Base-by-base conservation (phyloP, 2,888 invertebrate genomes). In the Parnassius mnemosyne region DNA sequence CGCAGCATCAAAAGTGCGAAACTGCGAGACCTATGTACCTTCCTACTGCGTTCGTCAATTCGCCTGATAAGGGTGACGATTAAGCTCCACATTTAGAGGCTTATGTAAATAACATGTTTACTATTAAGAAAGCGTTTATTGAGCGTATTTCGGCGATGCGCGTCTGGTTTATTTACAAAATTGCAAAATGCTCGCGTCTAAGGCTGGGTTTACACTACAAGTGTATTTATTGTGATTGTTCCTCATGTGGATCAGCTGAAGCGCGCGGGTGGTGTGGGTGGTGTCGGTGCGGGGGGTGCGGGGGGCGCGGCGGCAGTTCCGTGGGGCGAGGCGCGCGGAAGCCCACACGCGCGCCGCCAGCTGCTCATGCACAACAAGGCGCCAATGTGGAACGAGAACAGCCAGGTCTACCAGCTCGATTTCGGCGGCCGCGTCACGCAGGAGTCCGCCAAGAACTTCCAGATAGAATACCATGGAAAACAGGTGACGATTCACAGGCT, bases 371-470 rank as follows among this genome's bases (percentile, higher is more conserved):
- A 98, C 88, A 99, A 99, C 89, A 99, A 99, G 87, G 94, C 94
- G 63, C 98, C 98, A 12, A 95, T 98, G 94, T 99, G 99, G 99
- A 99, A 99, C 85, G 99, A 99, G 88, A 97, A 97, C 87, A 98
- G 97, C 81, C 99, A 99, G 87, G 99, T 99, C 12, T 99, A 99
- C 89, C 99, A 99, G 82, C 93, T 99, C 53, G 99, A 99, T 91
- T 99, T 99, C 90, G 99, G 99, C 5, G 99, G 99, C 11, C 93
- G 99, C 69, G 99, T 99, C 65, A 99, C 99, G 3, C 99, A 99
- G 87, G 99, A 99, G 85, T 99, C 98, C 52, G 99, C 99, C 13
- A 99, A 99, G 89, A 99, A 99, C 92, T 99, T 99, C 86, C 99
- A 99, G 92, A 99, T 99, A 63, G 99, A 99, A 87, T 98, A 97